Evolutionary conservation across 2,113 vertebrate species (phyloP), one percentile per base, ranked within the genome.

Genomic region (Dasypus novemcinctus): DNA sequence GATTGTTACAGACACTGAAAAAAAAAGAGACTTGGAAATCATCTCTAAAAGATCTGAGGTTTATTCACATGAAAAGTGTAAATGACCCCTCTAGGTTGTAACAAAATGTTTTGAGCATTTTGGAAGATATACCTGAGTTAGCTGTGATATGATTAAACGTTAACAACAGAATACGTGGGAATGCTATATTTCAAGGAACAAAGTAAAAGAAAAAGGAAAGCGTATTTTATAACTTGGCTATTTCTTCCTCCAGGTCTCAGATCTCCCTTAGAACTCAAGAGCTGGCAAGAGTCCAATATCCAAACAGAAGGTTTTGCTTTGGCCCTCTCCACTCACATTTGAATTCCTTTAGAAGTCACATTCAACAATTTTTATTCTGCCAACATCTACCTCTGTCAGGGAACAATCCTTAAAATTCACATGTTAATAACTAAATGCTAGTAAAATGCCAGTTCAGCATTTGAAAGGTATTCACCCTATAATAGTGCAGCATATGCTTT

Each of bases 401-500:
- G 66, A 90, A 76, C 12, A 64, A 82, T 49, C 43, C 79, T 95
- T 93, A 97, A 92, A 93, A 97, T 91, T 93, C 91, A 87, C 72
- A 38, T 72, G 93, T 86, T 97, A 72, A 80, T 96, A 97, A 97
- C 79, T 87, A 83, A 83, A 81, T 36, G 57, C 52, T 97, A 89
- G 23, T 76, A 97, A 96, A 95, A 74, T 94, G 52, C 49, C 71
- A 92, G 71, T 1, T 4, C 29, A 1, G 0, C 36, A 18, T 49
- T 46, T 93, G 90, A 98, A 97, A 97, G 25, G 25, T 36, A 81
- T 81, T 23, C 25, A 52, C 71, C 52, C 64, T 86, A 49, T 66
- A 94, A 89, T 54, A 41, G 71, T 33, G 5, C 7, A 81, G 57
- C 36, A 75, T n/a, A 41, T 38, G 52, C 8, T 68, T 49, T 61